Evolutionary conservation across 2,888 invertebrate species (phyloP).

Genomic region (Apamea crenata): DNA sequence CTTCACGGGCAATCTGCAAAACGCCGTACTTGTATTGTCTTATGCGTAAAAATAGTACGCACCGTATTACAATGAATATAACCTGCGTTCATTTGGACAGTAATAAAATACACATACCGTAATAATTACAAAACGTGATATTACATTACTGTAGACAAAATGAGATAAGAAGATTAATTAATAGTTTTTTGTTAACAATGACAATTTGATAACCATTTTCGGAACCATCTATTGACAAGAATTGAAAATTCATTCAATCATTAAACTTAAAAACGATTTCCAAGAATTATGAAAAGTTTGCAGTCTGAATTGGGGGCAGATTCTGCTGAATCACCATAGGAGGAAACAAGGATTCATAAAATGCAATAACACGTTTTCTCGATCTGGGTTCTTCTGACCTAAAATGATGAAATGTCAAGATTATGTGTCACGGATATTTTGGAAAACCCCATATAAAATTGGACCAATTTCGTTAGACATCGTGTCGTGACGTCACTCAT

Average conservation of each 20-base stretch:
- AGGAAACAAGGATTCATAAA: neutral
- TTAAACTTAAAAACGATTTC: neutral
- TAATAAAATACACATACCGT: neutral
- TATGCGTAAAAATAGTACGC: neutral
- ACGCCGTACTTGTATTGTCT: neutral
- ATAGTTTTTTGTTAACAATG: neutral
- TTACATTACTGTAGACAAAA: constrained; percentile 13
- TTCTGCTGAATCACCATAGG: constrained; percentile 1
- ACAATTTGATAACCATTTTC: neutral
- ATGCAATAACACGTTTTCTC: neutral
- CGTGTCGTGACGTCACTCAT: neutral
- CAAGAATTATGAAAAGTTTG: neutral
- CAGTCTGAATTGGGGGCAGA: neutral
- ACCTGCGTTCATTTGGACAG: neutral
- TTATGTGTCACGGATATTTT: constrained; percentile 1
- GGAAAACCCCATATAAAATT: neutral
- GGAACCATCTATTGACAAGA: neutral
- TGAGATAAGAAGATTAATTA: constrained; percentile 17
- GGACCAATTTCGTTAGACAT: neutral
- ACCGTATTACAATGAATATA: neutral
- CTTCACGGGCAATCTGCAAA: neutral
- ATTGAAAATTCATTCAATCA: neutral
- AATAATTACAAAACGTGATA: constrained; percentile 16
- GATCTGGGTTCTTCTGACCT: too few relatives aligned
- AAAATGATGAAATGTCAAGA: neutral